Evolutionary conservation across 2,113 vertebrate species (phyloP).

Genomic region (Rhinoderma darwinii): DNA sequence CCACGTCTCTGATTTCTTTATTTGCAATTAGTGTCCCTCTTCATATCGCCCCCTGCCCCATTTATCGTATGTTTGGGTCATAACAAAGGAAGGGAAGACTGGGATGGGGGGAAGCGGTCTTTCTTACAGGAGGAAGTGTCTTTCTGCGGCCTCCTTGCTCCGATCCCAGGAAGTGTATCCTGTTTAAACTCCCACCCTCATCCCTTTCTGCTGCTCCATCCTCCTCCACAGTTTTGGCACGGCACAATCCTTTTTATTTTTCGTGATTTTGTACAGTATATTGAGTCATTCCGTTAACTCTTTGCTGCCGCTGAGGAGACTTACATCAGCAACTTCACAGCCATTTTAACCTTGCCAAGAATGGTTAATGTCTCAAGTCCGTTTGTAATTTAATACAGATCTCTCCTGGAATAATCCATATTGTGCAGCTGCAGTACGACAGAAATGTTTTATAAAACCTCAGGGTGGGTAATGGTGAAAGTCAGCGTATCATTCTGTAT

Average conservation of each 20-base stretch:
- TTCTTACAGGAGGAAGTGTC: slow-evolving; percentile 35
- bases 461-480: neutral
- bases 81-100: slow-evolving; percentile 34
- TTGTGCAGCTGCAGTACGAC: neutral
- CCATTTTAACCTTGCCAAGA: neutral
- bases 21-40: neutral
- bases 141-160: slow-evolving; percentile 27
- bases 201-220: slow-evolving; percentile 25
- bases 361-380: neutral
- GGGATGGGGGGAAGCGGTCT: neutral
- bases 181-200: slow-evolving; percentile 50
- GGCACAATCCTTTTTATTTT: slow-evolving; percentile 4
- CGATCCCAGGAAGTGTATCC: slow-evolving; percentile 55
- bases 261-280: slow-evolving; percentile 27
- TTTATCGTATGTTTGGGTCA: slow-evolving; percentile 55
- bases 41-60: neutral
- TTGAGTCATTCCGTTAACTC: slow-evolving; percentile 39
- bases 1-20: neutral
- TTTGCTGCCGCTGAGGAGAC: neutral
- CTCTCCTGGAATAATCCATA: slow-evolving; percentile 8
- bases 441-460: neutral
- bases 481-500: slow-evolving; percentile 5
- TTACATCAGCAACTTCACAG: neutral
- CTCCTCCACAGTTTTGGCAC: slow-evolving; percentile 33
- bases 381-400: slow-evolving; percentile 18